Percentiles rank a stretch among this genome's conserved stretches.
Conservation (phyloP, 2,797 vertebrate genomes). For the Acanthurus tractus region DNA sequence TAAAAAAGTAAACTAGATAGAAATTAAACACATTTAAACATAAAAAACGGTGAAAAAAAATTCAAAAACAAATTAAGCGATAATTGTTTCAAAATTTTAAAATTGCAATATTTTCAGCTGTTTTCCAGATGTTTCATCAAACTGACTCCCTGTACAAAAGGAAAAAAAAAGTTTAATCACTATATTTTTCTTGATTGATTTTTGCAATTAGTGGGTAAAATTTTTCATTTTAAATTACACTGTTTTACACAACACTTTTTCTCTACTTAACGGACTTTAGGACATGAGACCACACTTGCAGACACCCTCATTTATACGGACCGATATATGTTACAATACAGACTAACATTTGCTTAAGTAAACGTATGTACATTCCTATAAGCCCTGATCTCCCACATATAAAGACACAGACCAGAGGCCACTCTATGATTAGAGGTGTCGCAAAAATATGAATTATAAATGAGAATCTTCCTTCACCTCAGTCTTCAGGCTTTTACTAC, state of each 20-base stretch:
- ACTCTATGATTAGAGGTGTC: conserved; percentile 71
- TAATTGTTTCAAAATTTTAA: background rate
- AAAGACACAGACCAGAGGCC: conserved; percentile 49
- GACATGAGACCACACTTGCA: background rate
- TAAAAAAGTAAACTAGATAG: background rate
- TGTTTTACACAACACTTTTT: background rate
- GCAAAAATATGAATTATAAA: conserved; percentile 73
- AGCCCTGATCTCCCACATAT: conserved; percentile 34
- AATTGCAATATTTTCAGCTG: background rate
- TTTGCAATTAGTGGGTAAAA: background rate
- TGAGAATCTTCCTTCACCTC: conserved; percentile 64
- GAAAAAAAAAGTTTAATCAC: background rate
- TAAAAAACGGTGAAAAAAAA: background rate
- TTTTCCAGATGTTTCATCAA: background rate
- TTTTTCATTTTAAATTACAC: background rate
- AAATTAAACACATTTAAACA: background rate
- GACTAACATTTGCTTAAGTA: background rate
- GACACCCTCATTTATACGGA: background rate
- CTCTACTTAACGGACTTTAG: background rate
- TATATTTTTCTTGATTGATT: too few relatives aligned
- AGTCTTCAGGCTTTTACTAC: conserved; percentile 62
- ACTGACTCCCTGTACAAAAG: background rate
- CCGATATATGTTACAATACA: background rate
- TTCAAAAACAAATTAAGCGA: background rate
- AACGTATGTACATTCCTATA: conserved; percentile 3